Evolutionary conservation across 2,888 invertebrate genomes (phyloP).

Genomic region (Ornithoptera priamus): DNA sequence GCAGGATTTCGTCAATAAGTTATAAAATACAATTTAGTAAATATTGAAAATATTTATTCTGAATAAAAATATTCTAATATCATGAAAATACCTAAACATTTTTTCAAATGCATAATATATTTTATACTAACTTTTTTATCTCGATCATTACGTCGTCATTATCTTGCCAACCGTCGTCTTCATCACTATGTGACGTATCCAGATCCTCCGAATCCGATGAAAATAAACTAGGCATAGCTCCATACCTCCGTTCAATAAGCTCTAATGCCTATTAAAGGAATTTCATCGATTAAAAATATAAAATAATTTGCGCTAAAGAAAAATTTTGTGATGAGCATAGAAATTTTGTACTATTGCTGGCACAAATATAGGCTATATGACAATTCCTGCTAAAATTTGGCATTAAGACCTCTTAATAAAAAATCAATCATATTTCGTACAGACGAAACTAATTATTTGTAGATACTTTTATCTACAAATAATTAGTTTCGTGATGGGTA

Average conservation of each 20-base stretch:
- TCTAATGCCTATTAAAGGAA: slow-evolving; percentile 85
- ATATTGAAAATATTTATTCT: no score
- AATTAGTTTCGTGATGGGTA: no score
- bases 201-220: slow-evolving; percentile 66
- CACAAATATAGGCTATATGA: no score
- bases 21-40: no score
- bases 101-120: background rate
- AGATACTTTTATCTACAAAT: no score
- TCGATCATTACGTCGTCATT: slow-evolving; percentile 82
- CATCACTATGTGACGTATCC: slow-evolving; percentile 57
- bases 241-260: slow-evolving; percentile 88
- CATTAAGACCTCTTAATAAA: no score
- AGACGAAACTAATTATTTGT: no score
- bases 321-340: background rate
- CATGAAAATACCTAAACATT: background rate
- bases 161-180: slow-evolving; percentile 64
- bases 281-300: background rate
- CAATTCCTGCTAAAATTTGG: no score
- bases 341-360: no score
- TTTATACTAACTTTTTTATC: slow-evolving; percentile 75
- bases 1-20: no score
- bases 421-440: no score
- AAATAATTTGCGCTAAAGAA: background rate
- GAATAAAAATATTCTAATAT: background rate
- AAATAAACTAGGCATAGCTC: slow-evolving; percentile 83